Evolutionary conservation across 2,888 invertebrate genomes (phyloP).

Genomic region (Antheraea assamensis): DNA sequence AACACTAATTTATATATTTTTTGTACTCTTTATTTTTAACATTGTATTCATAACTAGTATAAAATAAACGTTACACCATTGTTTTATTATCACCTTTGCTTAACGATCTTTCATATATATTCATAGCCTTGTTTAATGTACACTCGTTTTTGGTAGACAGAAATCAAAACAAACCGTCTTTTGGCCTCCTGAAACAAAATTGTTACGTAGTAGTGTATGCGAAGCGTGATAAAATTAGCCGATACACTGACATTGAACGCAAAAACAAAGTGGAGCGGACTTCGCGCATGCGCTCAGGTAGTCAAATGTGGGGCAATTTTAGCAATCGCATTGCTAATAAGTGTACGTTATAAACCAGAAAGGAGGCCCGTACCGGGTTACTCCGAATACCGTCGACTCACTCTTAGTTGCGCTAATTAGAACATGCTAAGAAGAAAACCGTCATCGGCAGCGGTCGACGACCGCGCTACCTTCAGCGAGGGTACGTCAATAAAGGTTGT

Average conservation of each 20-base stretch:
- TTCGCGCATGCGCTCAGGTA: conserved; percentile 71
- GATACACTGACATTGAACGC: conserved; percentile 81
- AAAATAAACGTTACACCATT: background rate
- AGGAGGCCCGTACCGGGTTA: conserved; percentile 58
- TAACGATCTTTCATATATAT: conserved; percentile 28
- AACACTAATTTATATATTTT: too few relatives aligned
- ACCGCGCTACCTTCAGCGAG: conserved; percentile 58
- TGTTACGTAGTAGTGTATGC: conserved; percentile 71
- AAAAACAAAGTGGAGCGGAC: conserved; percentile 77
- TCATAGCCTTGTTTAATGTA: conserved; percentile 41
- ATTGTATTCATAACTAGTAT: background rate
- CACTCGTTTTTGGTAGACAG: conserved; percentile 57
- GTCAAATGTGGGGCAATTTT: conserved; percentile 57
- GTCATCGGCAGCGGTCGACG: conserved; percentile 56
- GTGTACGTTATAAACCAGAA: conserved; percentile 43
- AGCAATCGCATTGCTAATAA: conserved; percentile 57
- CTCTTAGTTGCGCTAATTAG: conserved; percentile 57
- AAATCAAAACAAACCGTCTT: conserved; percentile 75
- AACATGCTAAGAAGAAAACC: conserved; percentile 50
- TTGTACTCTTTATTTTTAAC: background rate
- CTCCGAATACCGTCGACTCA: conserved; percentile 28
- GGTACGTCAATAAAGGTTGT: conserved; percentile 51
- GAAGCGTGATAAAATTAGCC: conserved; percentile 79
- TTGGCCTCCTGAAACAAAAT: conserved; percentile 73
- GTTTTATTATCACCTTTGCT: conserved; percentile 20